A percentile compares a stretch with the other conserved stretches of the same genome.
These are phyloP conservation scores for Nomada lathburiana DNA, from an alignment of 2,888 invertebrate species.

Conservation along the genomic window DNA sequence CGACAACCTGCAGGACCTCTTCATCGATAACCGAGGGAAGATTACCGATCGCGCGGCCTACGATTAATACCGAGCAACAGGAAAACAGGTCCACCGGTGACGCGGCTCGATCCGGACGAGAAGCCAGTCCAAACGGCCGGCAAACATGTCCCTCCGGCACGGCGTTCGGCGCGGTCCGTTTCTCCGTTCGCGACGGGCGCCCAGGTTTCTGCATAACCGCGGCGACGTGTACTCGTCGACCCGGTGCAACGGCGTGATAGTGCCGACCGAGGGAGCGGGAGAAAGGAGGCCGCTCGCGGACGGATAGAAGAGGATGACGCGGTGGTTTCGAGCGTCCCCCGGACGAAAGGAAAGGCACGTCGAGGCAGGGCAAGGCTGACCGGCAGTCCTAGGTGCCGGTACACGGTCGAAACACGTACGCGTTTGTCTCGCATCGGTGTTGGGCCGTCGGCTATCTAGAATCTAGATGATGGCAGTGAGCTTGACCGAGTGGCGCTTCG, in stretches of 20 bases:
- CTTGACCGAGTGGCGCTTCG: conserved; percentile 83
- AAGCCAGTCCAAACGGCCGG: background rate
- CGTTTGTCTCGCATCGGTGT: conserved; percentile 15
- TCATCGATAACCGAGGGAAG: conserved; percentile 43
- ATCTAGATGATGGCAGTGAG: conserved; percentile 80
- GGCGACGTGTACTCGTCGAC: conserved; percentile 38
- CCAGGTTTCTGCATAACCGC: conserved; percentile 57
- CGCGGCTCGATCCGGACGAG: background rate
- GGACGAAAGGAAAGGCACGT: conserved; percentile 50
- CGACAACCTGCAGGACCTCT: conserved; percentile 44
- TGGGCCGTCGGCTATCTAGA: conserved; percentile 67
- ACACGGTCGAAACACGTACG: conserved; percentile 21
- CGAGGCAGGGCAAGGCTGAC: conserved; percentile 71
- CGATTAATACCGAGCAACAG: conserved; percentile 51
- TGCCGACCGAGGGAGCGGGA: background rate
- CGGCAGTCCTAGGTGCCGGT: conserved; percentile 68
- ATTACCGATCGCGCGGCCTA: conserved; percentile 46
- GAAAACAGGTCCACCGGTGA: conserved; percentile 40
- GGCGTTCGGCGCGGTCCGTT: background rate
- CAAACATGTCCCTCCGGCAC: conserved; percentile 43
- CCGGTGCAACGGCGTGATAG: background rate
- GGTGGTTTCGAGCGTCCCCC: conserved; percentile 40
- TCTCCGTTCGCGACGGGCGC: conserved; percentile 35
- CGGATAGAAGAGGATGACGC: background rate
- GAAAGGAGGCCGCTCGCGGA: background rate